Conservation (phyloP, 2,113 vertebrate genomes). For the Ovis canadensis region DNA sequence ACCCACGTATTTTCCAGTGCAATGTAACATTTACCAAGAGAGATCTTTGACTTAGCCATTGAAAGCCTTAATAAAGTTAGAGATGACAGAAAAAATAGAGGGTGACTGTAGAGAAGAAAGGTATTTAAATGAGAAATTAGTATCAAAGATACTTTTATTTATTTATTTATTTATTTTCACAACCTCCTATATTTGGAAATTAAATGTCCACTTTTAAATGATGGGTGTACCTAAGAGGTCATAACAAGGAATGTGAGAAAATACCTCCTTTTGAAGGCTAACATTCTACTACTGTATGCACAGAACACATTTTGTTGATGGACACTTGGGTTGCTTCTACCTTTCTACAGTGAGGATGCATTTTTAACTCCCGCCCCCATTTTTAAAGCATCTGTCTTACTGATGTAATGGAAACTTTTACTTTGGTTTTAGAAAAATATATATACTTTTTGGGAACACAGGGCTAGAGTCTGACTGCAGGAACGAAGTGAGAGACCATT, state of each 20-base stretch:
- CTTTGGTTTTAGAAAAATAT: neutral
- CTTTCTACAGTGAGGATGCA: neutral
- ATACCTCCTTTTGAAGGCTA: neutral
- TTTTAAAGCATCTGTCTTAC: neutral
- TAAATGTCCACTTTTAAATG: neutral
- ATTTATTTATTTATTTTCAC: neutral
- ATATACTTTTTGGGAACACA: neutral
- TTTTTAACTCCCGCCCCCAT: neutral
- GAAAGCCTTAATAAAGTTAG: neutral
- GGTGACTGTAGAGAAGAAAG: neutral
- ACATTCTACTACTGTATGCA: neutral
- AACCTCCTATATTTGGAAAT: neutral
- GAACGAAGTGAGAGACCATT: neutral
- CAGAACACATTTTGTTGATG: neutral
- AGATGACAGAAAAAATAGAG: neutral
- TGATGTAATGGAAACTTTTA: neutral
- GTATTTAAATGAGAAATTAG: neutral
- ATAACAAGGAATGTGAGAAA: neutral
- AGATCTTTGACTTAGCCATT: neutral
- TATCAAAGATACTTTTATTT: neutral
- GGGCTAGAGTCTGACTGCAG: neutral
- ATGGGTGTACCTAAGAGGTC: neutral
- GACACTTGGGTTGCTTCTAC: neutral
- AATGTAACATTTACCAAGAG: neutral
- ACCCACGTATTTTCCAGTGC: neutral